Evolutionary conservation across 2,888 invertebrate species (phyloP).

Genomic region (Calameuta filiformis): DNA sequence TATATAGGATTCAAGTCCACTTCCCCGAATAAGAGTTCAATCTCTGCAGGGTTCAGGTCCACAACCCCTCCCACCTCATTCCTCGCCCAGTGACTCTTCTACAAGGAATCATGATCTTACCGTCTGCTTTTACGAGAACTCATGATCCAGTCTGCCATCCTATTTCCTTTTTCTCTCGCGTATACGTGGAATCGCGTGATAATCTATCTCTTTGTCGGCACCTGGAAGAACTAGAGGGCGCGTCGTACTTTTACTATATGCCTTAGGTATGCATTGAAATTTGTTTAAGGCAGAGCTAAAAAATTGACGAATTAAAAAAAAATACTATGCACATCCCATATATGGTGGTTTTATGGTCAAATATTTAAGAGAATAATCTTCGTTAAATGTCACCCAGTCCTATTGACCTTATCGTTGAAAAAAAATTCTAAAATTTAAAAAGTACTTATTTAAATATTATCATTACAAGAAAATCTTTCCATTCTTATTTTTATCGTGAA

Average conservation of each 20-base stretch:
- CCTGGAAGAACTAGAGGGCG: neutral
- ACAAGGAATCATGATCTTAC: slow-evolving; percentile 5
- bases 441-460: neutral
- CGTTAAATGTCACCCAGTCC: neutral
- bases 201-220: slow-evolving; percentile 19
- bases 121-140: slow-evolving; percentile 3
- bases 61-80: neutral
- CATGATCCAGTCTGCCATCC: slow-evolving; percentile 2
- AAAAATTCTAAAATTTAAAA: neutral
- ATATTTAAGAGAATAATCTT: neutral
- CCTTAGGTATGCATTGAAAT: neutral
- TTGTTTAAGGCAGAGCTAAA: neutral
- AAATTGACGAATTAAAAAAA: neutral
- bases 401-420: neutral
- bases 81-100: neutral
- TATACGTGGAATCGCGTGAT: slow-evolving; percentile 16
- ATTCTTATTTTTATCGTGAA: neutral
- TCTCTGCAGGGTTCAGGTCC: neutral
- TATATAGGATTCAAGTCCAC: neutral
- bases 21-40: slow-evolving; percentile 6
- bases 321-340: no score
- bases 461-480: neutral
- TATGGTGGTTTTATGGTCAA: neutral
- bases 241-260: neutral
- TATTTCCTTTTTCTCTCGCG: slow-evolving; percentile 4